phyloP scores from a whole-genome alignment of 1,140 invertebrate species.

The Drosophila asahinai region DNA sequence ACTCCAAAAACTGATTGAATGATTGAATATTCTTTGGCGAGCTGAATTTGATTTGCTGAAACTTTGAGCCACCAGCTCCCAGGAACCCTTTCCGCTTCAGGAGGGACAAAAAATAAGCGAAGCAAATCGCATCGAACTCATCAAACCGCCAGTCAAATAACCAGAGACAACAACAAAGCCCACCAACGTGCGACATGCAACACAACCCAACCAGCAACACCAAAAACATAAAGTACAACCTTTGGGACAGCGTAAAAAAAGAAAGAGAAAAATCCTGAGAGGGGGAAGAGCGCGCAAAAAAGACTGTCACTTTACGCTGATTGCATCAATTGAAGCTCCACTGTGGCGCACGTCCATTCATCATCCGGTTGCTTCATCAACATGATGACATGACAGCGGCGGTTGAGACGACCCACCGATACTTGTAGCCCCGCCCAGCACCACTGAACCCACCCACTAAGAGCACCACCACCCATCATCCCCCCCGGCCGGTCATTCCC shows the following conservation, averaged over 20 bases:
- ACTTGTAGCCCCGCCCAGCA: slow-evolving; percentile 1
- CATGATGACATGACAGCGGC: slow-evolving; percentile 81
- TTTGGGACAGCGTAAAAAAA: slow-evolving; percentile 16
- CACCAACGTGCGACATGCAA: slow-evolving; percentile 50
- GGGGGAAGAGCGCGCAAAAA: slow-evolving; percentile 18
- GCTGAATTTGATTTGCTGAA: slow-evolving; percentile 7
- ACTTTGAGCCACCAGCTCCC: slow-evolving; percentile 1
- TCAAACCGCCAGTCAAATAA: slow-evolving; percentile 56
- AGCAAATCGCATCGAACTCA: slow-evolving; percentile 43
- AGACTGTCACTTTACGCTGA: slow-evolving; percentile 82
- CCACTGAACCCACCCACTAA: slow-evolving; percentile 3
- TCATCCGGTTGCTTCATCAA: slow-evolving; percentile 84
- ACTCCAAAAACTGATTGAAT: not conserved
- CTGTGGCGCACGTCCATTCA: slow-evolving; percentile 83
- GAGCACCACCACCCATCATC: not conserved
- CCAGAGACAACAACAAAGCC: slow-evolving; percentile 45
- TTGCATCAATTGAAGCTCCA: slow-evolving; percentile 83
- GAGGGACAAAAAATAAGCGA: slow-evolving; percentile 9
- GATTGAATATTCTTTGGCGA: not conserved
- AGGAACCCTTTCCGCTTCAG: not conserved
- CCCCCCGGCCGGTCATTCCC: slow-evolving; percentile 1
- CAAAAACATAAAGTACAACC: slow-evolving; percentile 22
- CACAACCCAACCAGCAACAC: slow-evolving; percentile 41
- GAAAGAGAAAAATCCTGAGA: slow-evolving; percentile 11
- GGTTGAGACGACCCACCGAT: slow-evolving; percentile 60